These are phyloP conservation scores for Psittacula cyanocephala DNA, from an alignment of 2,113 vertebrate species.

Conservation along the genomic window DNA sequence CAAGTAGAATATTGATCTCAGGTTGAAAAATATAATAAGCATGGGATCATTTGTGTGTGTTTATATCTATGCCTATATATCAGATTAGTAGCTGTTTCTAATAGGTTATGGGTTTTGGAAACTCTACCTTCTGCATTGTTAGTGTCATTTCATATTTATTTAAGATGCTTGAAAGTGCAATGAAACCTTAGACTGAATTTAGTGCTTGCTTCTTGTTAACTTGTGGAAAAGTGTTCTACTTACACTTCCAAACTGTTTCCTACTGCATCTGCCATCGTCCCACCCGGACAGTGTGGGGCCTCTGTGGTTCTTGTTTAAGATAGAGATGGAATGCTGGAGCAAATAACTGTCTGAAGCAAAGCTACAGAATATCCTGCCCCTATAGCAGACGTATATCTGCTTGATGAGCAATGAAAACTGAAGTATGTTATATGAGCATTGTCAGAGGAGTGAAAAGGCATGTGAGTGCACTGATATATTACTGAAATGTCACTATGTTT, in stretches of 20 bases:
- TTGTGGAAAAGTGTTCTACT: not conserved
- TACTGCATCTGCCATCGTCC: not conserved
- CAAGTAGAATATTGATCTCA: not conserved
- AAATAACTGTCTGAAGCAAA: not conserved
- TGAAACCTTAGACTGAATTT: not conserved
- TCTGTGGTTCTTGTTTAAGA: not conserved
- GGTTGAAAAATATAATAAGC: not conserved
- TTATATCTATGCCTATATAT: not conserved
- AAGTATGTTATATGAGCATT: not conserved
- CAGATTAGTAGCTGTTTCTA: not conserved
- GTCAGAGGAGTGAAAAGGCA: not conserved
- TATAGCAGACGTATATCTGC: not conserved
- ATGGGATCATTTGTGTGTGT: fast-evolving
- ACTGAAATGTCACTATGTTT: not conserved
- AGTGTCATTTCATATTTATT: not conserved
- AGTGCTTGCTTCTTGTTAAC: not conserved
- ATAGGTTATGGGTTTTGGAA: not conserved
- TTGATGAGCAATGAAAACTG: not conserved
- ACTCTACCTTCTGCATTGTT: not conserved
- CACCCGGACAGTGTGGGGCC: fast-evolving
- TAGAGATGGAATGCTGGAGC: not conserved
- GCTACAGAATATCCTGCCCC: not conserved
- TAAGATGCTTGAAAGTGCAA: not conserved
- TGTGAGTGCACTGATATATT: not conserved
- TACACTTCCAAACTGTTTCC: not conserved